phyloP scores from a whole-genome alignment of 2,113 vertebrate genomes.

The Perca schrenkii region DNA sequence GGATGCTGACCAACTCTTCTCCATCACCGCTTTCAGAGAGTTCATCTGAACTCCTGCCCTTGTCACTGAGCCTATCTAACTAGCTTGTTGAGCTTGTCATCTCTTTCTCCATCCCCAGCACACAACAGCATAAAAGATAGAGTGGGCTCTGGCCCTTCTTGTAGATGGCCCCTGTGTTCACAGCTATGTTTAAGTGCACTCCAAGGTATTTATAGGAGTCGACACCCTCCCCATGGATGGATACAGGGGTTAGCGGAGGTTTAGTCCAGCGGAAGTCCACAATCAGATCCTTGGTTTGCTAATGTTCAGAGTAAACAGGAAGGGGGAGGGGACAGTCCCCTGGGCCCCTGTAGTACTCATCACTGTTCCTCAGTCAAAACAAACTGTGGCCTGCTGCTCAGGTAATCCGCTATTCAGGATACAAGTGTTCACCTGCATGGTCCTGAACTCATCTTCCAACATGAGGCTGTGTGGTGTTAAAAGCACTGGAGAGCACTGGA shows the following conservation, averaged over 20 bases:
- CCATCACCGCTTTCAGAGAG: no score
- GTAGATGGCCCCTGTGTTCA: background rate
- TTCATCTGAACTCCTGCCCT: no score
- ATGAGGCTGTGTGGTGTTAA: background rate
- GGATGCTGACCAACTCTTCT: no score
- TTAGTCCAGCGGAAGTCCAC: background rate
- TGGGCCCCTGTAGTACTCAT: background rate
- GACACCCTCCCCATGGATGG: background rate
- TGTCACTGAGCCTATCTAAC: no score
- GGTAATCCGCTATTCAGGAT: background rate
- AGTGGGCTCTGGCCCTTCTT: background rate
- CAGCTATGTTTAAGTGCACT: background rate
- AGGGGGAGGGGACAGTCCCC: background rate
- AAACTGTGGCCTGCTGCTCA: background rate
- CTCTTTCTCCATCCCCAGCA: background rate
- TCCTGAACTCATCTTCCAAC: background rate
- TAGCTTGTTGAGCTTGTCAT: no score
- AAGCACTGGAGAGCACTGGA: background rate
- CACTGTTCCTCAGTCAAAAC: background rate
- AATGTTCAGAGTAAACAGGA: conserved; percentile 15
- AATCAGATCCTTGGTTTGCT: background rate
- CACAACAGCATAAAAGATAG: background rate
- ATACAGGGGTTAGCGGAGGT: background rate
- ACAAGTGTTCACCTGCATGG: background rate
- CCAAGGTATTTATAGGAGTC: background rate